Conservation (phyloP, 2,797 vertebrate species). For the Acomys russatus region DNA sequence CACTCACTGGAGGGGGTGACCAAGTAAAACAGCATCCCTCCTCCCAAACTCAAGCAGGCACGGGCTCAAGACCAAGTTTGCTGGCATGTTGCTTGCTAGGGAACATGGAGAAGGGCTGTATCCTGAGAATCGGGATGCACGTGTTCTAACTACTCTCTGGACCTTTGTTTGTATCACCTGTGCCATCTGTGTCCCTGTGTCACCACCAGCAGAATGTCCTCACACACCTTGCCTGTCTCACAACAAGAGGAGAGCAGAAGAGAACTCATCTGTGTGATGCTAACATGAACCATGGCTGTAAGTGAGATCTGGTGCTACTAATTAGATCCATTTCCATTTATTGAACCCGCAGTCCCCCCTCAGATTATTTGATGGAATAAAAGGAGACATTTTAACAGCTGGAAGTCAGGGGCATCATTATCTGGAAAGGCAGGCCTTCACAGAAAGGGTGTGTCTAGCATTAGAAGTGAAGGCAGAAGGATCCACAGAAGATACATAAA, state of each 20-base stretch:
- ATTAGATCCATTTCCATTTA: conserved; percentile 63
- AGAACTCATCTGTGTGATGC: conserved; percentile 32
- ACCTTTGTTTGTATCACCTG: background rate
- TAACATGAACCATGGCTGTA: conserved; percentile 54
- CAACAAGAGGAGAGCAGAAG: background rate
- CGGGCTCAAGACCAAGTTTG: background rate
- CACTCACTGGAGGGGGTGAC: background rate
- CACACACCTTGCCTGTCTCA: background rate
- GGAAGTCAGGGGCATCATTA: conserved; percentile 2
- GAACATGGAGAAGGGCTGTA: background rate
- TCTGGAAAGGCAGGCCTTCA: conserved; percentile 32
- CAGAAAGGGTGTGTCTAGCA: conserved; percentile 39
- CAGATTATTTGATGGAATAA: conserved; percentile 64
- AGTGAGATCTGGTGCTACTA: conserved; percentile 58
- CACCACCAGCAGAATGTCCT: conserved; percentile 30
- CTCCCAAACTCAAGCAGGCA: background rate
- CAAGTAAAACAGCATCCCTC: background rate
- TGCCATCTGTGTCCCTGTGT: background rate
- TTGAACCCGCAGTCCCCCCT: conserved; percentile 44
- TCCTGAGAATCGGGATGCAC: background rate
- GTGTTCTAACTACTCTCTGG: background rate
- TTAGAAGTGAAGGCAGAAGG: conserved; percentile 53
- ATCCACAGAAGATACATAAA: conserved; percentile 54
- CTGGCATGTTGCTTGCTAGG: background rate
- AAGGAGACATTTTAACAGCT: conserved; percentile 63